A percentile compares a stretch with the other conserved stretches of the same genome.
Evolutionary conservation across 2,888 invertebrate genomes (phyloP).

Genomic region (Hemithea aestivaria): DNA sequence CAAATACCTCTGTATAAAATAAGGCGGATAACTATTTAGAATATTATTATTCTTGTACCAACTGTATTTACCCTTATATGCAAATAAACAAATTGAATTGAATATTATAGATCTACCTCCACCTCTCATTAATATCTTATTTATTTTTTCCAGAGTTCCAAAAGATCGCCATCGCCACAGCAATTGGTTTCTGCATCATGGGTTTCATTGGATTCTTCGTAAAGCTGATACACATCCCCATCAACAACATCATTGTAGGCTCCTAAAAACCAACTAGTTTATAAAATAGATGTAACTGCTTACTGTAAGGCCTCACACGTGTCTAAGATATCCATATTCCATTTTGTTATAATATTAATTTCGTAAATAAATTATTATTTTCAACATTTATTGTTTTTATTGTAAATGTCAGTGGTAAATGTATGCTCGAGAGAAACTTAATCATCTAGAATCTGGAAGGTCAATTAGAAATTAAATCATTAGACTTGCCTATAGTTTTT

Average conservation of each 20-base stretch:
- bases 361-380: slow-evolving; percentile 68
- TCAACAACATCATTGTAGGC: slow-evolving; percentile 96
- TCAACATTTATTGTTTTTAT: slow-evolving; percentile 26
- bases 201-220: slow-evolving; percentile 99
- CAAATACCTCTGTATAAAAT: too few species aligned
- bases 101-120: too few species aligned
- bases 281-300: slow-evolving; percentile 49
- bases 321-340: slow-evolving; percentile 54
- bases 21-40: too few species aligned
- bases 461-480: too few species aligned
- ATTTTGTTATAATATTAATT: slow-evolving; percentile 41
- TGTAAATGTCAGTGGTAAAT: background rate
- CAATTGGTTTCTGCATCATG: slow-evolving; percentile 99
- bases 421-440: too few species aligned
- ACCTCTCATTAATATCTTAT: too few species aligned
- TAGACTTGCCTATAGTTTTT: too few species aligned
- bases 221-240: slow-evolving; percentile 99
- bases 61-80: too few species aligned
- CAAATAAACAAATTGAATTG: too few species aligned
- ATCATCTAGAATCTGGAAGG: too few species aligned
- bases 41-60: too few species aligned
- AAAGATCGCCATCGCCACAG: slow-evolving; percentile 99
- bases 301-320: slow-evolving; percentile 54
- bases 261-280: slow-evolving; percentile 70
- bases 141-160: slow-evolving; percentile 94